Percentiles rank a stretch among this genome's conserved stretches.
These are phyloP conservation scores for Xyrichtys novacula DNA, from an alignment of 2,797 vertebrate genomes.

Conservation along the genomic window DNA sequence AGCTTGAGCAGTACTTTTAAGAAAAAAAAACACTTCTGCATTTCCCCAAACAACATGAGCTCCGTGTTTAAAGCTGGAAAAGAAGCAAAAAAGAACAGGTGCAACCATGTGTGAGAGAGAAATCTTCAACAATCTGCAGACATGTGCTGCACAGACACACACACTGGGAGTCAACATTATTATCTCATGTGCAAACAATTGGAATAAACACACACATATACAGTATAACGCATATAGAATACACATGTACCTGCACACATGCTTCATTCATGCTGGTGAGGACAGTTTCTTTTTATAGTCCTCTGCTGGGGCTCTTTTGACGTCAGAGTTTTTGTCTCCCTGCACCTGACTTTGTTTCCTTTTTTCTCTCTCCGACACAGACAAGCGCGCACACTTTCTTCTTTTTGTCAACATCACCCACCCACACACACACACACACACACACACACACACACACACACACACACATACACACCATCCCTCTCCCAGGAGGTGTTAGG, in stretches of 20 bases:
- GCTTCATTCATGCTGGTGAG: conserved; percentile 15
- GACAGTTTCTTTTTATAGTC: conserved; percentile 61
- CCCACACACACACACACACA: too few relatives aligned
- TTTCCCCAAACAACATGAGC: too few relatives aligned
- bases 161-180: too few relatives aligned
- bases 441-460: too few relatives aligned
- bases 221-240: background rate
- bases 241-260: background rate
- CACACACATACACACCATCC: too few relatives aligned
- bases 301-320: conserved; percentile 51
- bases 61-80: too few relatives aligned
- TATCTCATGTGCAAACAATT: background rate
- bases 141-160: too few relatives aligned
- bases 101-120: too few relatives aligned
- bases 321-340: conserved; percentile 47
- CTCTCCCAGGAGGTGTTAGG: conserved; percentile 52
- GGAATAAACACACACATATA: background rate
- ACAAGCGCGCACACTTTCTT: conserved; percentile 24
- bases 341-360: conserved; percentile 44
- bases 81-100: too few relatives aligned
- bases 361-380: conserved; percentile 7
- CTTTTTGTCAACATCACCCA: conserved; percentile 34
- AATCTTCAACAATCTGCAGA: too few relatives aligned
- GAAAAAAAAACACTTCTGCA: too few relatives aligned
- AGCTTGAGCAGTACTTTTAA: background rate